Base-by-base conservation (phyloP, 2,113 vertebrate species). In the Chrysochloris asiatica region DNA sequence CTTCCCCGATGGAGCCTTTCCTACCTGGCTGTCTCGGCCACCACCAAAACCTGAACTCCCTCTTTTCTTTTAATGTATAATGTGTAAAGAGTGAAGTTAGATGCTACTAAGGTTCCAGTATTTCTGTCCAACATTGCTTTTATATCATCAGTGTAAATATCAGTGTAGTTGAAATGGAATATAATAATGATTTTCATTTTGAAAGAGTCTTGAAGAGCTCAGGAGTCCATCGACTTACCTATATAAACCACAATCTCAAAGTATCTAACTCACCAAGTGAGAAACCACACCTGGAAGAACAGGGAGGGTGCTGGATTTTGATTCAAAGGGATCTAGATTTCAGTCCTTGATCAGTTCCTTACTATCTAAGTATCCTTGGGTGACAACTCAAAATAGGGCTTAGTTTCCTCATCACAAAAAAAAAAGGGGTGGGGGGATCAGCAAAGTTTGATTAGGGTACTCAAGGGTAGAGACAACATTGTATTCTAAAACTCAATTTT, bases 181-280 rank as follows among this genome's bases (percentile, higher is more conserved):
- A 41, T 3, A 5, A 16, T 84, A 50, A 26, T 36, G 13, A 17
- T 43, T 59, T 41, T 71, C n/a, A n/a, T n/a, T n/a, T n/a, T n/a
- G n/a, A n/a, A n/a, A n/a, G 63, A 7, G 16, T 24, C n/a, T 56
- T 63, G 45, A 8, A 30, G 19, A n/a, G n/a, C n/a, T n/a, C n/a
- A n/a, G n/a, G n/a, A n/a, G 36, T 22, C 0, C 1, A 83, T 6
- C 26, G 43, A 48, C 1, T 0, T 0, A 30, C 21, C 19, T 52
- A 48, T 12, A 63, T 41, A 38, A 69, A 78, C 17, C 17, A 16
- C 16, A 26, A 1, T 75, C 6, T 38, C 41, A 30, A 13, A 73
- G 48, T 0, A 9, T 14, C 82, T 56, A 16, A n/a, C 22, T 33
- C 16, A 43, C 16, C 17, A 43, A 30, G 73, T 22, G 26, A 19